Conservation (phyloP, 1,140 invertebrate species). For the Conus betulinus region DNA sequence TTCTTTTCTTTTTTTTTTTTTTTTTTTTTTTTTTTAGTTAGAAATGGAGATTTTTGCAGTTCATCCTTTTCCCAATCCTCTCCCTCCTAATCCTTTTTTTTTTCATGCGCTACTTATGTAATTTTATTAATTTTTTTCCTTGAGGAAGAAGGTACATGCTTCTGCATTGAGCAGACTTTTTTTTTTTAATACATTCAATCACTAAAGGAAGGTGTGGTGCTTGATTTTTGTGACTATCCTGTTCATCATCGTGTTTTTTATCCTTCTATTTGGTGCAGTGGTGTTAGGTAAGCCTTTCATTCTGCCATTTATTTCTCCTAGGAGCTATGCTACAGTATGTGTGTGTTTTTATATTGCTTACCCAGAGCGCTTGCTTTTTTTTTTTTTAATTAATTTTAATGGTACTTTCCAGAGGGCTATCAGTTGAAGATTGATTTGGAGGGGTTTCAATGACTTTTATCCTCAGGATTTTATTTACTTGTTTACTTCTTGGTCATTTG, state of each 20-base stretch:
- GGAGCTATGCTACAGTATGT: no score
- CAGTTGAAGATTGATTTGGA: no score
- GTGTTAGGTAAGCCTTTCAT: slow-evolving; percentile 20
- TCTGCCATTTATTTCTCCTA: no score
- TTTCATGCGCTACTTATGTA: background rate
- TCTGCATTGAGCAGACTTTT: background rate
- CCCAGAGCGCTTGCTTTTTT: no score
- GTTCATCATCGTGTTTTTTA: slow-evolving; percentile 24
- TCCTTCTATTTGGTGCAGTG: slow-evolving; percentile 23
- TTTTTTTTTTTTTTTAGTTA: background rate
- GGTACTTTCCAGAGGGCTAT: no score
- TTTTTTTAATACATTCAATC: background rate
- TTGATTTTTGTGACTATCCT: background rate
- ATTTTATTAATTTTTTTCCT: background rate
- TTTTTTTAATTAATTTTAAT: no score
- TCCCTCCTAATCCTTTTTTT: background rate
- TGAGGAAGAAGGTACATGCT: background rate
- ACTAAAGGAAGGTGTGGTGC: background rate
- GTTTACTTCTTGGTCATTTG: no score
- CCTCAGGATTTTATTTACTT: no score
- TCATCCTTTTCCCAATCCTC: background rate
- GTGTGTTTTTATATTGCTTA: no score
- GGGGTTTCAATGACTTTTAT: no score
- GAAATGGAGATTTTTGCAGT: no score
- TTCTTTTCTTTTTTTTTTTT: background rate